Percentiles rank a stretch among this genome's conserved stretches.
These are phyloP conservation scores for Stegostoma tigrinum DNA, from an alignment of 2,113 vertebrate genomes.

Conservation along the genomic window DNA sequence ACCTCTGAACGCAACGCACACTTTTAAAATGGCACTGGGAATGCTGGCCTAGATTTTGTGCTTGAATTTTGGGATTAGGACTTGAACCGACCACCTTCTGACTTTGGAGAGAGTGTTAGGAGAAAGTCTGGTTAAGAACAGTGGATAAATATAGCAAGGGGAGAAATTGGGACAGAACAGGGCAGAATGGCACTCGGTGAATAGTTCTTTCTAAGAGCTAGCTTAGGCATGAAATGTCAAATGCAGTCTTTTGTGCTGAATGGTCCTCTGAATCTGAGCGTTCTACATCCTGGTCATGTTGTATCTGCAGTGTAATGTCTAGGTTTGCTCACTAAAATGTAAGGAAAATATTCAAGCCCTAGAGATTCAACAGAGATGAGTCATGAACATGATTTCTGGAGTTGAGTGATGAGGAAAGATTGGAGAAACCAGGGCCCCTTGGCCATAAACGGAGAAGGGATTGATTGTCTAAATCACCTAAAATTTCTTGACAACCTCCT, in stretches of 20 bases:
- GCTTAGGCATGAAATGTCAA: background rate
- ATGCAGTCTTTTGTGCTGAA: background rate
- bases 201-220: background rate
- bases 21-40: background rate
- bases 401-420: background rate
- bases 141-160: too few species aligned
- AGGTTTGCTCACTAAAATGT: background rate
- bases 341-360: background rate
- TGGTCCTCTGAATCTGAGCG: background rate
- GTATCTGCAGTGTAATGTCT: background rate
- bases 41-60: background rate
- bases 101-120: background rate
- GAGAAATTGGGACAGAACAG: too few species aligned
- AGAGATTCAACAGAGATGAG: background rate
- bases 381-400: background rate
- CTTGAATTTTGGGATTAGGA: background rate
- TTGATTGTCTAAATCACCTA: too few species aligned
- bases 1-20: background rate
- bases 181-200: background rate
- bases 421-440: background rate
- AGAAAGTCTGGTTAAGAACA: too few species aligned
- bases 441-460: background rate
- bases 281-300: background rate
- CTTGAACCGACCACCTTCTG: background rate
- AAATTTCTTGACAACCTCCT: too few species aligned